A percentile compares a stretch with the other conserved stretches of the same genome.
Evolutionary conservation across 1,140 invertebrate species (phyloP).

Genomic region (Drosophila nigromelanica): DNA sequence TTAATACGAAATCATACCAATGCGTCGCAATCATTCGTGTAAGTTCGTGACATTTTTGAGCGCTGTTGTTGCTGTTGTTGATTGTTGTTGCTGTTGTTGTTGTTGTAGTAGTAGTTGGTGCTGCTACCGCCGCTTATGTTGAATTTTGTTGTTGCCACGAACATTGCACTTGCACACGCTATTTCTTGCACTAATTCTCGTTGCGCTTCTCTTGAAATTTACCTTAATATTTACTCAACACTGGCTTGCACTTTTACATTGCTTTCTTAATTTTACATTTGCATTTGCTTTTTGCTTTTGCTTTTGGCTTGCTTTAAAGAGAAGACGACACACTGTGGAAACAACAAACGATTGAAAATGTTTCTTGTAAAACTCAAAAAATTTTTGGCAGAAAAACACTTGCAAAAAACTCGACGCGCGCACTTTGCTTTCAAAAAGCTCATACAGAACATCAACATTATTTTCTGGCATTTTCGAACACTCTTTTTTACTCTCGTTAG

Average conservation of each 20-base stretch:
- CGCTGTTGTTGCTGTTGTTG: constrained; percentile 60
- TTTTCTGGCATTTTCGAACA: constrained; percentile 38
- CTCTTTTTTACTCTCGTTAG: constrained; percentile 14
- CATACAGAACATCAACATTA: constrained; percentile 42
- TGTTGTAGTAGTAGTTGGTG: constrained; percentile 38
- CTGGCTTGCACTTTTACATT: constrained; percentile 57
- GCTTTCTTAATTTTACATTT: constrained; percentile 42
- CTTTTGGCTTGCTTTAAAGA: constrained; percentile 28
- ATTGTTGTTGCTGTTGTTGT: constrained; percentile 7
- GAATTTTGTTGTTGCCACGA: constrained; percentile 30
- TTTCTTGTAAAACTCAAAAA: constrained; percentile 68
- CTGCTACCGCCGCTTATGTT: constrained; percentile 10
- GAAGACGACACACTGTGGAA: constrained; percentile 53
- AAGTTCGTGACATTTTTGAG: constrained; percentile 73
- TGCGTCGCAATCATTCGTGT: constrained; percentile 82
- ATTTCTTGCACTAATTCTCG: constrained; percentile 26
- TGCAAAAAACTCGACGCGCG: constrained; percentile 76
- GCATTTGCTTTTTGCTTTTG: constrained; percentile 35
- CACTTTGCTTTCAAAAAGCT: constrained; percentile 50
- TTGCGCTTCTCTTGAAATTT: constrained; percentile 11
- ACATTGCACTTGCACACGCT: constrained; percentile 38
- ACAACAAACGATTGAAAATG: constrained; percentile 58
- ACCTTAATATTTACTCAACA: constrained; percentile 37
- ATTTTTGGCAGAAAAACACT: constrained; percentile 74
- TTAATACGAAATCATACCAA: constrained; percentile 84